A percentile compares a stretch with the other conserved stretches of the same genome.
These are phyloP conservation scores for Lethocerus indicus DNA, from an alignment of 1,140 invertebrate species.

Conservation along the genomic window DNA sequence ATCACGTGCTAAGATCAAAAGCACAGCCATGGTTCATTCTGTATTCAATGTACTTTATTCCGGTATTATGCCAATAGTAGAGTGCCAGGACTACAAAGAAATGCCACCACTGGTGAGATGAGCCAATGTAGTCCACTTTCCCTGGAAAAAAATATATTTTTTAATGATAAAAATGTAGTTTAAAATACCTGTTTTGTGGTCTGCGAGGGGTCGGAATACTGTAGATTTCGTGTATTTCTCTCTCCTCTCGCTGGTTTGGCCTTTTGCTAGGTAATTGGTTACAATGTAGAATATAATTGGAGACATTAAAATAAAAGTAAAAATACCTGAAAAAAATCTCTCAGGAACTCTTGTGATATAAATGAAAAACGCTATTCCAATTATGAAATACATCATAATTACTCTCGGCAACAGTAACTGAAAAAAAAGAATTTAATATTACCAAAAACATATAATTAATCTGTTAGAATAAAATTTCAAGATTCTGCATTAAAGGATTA, in stretches of 20 bases:
- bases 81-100: conserved; percentile 73
- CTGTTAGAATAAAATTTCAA: background rate
- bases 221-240: too few species aligned
- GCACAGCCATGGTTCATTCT: conserved; percentile 65
- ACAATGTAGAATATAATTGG: background rate
- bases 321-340: conserved; percentile 42
- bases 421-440: conserved; percentile 23
- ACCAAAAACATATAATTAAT: too few species aligned
- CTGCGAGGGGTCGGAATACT: too few species aligned
- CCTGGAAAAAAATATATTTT: conserved; percentile 33
- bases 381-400: conserved; percentile 74
- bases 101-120: conserved; percentile 96
- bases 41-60: conserved; percentile 69
- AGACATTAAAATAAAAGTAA: background rate
- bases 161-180: too few species aligned
- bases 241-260: too few species aligned
- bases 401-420: conserved; percentile 74
- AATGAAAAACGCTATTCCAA: conserved; percentile 73
- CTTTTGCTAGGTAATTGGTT: background rate
- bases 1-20: conserved; percentile 25
- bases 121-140: conserved; percentile 78
- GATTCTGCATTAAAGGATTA: background rate
- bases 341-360: conserved; percentile 63
- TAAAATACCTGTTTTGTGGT: too few species aligned
- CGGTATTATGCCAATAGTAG: conserved; percentile 90